Conservation (phyloP, 2,113 vertebrate species). For the Forbesichthys agassizii region DNA sequence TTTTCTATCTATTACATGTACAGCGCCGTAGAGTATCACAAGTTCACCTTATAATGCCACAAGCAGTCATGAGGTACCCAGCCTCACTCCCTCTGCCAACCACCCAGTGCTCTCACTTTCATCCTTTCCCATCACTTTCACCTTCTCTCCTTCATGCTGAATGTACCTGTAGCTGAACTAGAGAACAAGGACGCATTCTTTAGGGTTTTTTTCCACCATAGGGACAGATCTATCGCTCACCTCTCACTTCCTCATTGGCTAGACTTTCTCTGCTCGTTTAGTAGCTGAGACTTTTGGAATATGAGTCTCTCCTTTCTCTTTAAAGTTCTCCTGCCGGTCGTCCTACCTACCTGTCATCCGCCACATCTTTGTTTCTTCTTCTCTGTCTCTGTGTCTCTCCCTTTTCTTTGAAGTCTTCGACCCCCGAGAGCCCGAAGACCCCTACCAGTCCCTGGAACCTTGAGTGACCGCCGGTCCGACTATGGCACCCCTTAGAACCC, state of each 20-base stretch:
- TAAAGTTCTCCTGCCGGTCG: conserved; percentile 56
- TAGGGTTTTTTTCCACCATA: conserved; percentile 40
- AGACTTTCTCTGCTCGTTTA: conserved; percentile 64
- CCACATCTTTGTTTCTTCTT: conserved; percentile 78
- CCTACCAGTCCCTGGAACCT: conserved; percentile 78
- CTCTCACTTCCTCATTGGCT: conserved; percentile 61
- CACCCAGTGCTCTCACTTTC: conserved; percentile 65
- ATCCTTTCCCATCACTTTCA: conserved; percentile 63
- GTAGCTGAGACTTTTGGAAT: conserved; percentile 71
- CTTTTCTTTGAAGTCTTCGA: conserved; percentile 79
- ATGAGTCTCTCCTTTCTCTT: conserved; percentile 52
- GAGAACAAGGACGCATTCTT: conserved; percentile 57
- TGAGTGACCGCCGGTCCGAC: conserved; percentile 75
- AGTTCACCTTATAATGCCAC: conserved; percentile 39
- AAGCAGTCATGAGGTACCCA: conserved; percentile 54
- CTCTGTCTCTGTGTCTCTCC: conserved; percentile 77
- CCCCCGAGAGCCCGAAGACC: conserved; percentile 78
- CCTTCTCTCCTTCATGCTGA: conserved; percentile 57
- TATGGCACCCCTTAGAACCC: conserved; percentile 55
- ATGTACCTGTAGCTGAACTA: conserved; percentile 73
- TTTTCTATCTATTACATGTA: conserved; percentile 20
- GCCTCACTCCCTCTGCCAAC: conserved; percentile 69
- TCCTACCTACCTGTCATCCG: conserved; percentile 60
- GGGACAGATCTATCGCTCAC: conserved; percentile 55
- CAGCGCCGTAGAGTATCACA: conserved; percentile 32